Base-by-base conservation (phyloP, 37 sponge, comb jelly and placozoan species). In the Cladorhizidae sp. region DNA sequence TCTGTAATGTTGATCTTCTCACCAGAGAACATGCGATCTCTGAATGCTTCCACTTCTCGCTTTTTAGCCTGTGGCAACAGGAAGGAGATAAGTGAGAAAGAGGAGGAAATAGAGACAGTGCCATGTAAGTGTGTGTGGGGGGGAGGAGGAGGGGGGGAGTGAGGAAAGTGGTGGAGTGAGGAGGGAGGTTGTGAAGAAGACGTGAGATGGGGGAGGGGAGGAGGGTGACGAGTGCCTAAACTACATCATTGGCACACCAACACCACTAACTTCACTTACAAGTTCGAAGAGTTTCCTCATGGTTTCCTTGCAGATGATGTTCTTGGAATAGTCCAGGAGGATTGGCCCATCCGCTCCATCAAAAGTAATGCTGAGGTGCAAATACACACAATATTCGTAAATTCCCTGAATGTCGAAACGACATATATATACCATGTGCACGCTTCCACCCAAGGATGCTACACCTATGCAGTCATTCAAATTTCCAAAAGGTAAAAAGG, bases 1-100 rank as follows among this genome's bases (percentile, higher is more conserved):
- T 98, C 99, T 32, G 99, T 98, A 69, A 98, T 92, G 87, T 98
- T 98, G 80, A 98, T 95, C 83, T 86, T 89, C 37, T 98, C 97
- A 15, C 99, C 99, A 37, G 80, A 77, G 73, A 91, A 98, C 99
- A 98, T 98, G 20, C 69, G 65, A 39, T 92, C 95, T 25, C 99
- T 77, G 80, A 88, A 71, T 35, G 39, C 83, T 73, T 98, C 96
- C 61, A 96, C 95, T 65, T 80, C 80, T 36, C 95, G 86, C 36
- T 83, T 93, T 71, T 79, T 70, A 25, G 97, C 99, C 96, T 95
- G 37, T 0, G 32, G 51, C 35, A 5, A 79, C 33, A 55, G 38
- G 23, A 69, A 37, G 0, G 41, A 57, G 40, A 11, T n/a, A n/a
- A n/a, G n/a, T n/a, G n/a, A n/a, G n/a, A n/a, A n/a, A n/a, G n/a